A percentile compares a stretch with the other conserved stretches of the same genome.
phyloP scores from a whole-genome alignment of 2,113 vertebrate species.

The Lepidothrix coronata region DNA sequence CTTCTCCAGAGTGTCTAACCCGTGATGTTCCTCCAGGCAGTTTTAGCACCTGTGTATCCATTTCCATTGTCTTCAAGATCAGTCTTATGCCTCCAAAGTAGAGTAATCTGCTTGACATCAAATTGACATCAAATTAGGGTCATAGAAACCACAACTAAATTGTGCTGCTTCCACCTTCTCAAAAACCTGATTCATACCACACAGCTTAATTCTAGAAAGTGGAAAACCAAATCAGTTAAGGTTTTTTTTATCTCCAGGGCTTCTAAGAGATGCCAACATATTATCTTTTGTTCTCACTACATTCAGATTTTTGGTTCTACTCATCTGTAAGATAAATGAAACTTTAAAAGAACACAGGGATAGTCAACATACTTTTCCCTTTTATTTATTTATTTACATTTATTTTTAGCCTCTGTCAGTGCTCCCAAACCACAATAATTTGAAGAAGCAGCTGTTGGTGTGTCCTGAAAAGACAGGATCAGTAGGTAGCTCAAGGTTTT shows the following conservation, averaged over 20 bases:
- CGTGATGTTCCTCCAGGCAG: not conserved
- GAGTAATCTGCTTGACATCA: not conserved
- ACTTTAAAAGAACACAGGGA: not conserved
- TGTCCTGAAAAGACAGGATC: not conserved
- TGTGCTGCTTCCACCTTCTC: not conserved
- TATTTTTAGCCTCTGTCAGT: not conserved
- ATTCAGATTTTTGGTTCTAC: not conserved
- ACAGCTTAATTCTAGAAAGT: not conserved
- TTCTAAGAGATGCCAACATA: not conserved
- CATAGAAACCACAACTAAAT: not conserved
- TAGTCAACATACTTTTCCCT: not conserved
- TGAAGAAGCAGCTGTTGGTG: not conserved
- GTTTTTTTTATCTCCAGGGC: not conserved
- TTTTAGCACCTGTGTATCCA: not conserved
- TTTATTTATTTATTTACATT: not conserved
- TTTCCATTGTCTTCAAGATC: not conserved
- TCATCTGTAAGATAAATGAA: not conserved
- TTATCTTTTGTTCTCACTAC: not conserved
- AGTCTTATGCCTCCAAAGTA: not conserved
- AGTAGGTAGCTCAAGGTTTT: not conserved
- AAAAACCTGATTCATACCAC: not conserved
- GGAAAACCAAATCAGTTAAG: not conserved
- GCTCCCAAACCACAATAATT: not conserved
- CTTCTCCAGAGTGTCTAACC: not conserved
- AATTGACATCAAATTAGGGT: not conserved